phyloP scores from a whole-genome alignment of 2,888 invertebrate genomes.

The Trachelus iudaicus region DNA sequence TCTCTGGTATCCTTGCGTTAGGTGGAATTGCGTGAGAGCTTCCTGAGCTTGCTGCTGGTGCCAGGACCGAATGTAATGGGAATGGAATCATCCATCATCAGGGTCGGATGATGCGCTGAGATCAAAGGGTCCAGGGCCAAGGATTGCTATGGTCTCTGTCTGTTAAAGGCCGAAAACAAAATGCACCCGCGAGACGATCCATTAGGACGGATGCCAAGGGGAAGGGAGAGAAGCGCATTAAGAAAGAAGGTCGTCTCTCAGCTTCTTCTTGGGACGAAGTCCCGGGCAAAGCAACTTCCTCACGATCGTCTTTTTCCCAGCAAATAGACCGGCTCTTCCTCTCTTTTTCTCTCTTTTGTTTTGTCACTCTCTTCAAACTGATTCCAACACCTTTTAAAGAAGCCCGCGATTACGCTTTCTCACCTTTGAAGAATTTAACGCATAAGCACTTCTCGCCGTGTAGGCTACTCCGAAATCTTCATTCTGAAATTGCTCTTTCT shows the following conservation, averaged over 20 bases:
- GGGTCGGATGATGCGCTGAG: not conserved
- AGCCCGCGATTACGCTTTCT: not conserved
- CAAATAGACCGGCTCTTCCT: not conserved
- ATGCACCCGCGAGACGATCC: conserved; percentile 3
- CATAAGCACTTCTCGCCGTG: not conserved
- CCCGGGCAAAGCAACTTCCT: not conserved
- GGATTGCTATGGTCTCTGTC: not conserved
- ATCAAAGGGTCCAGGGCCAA: conserved; percentile 6
- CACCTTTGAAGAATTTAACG: not conserved
- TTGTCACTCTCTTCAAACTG: not conserved
- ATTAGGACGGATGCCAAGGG: conserved; percentile 6
- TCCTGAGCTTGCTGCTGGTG: not conserved
- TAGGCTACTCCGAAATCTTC: not conserved
- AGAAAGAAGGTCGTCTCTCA: conserved; percentile 7
- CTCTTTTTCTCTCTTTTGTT: not conserved
- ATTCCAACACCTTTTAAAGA: not conserved
- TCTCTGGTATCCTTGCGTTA: not conserved
- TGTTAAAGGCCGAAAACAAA: conserved; percentile 6
- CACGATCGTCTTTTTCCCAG: not conserved
- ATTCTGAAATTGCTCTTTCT: not conserved
- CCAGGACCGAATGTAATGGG: not conserved
- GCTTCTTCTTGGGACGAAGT: not conserved
- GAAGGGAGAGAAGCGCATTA: conserved; percentile 5
- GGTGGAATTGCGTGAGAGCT: not conserved
- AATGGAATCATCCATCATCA: conserved; percentile 4